These are phyloP conservation scores for Pleuronectes platessa DNA, from an alignment of 2,113 vertebrate genomes.

Conservation along the genomic window DNA sequence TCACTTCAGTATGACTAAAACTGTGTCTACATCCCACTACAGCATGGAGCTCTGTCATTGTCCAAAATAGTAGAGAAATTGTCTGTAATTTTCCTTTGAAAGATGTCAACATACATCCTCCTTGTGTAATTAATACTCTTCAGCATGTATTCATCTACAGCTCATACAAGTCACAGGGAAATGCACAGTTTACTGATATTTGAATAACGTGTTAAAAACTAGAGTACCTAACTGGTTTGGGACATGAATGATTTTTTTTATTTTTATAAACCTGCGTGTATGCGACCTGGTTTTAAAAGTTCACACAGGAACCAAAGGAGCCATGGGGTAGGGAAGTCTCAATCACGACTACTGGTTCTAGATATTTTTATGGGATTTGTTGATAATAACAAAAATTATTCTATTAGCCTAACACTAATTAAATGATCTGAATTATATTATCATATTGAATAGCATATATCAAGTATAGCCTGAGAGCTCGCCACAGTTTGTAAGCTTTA, in stretches of 20 bases:
- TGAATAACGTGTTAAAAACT: neutral
- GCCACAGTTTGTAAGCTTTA: neutral
- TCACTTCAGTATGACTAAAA: neutral
- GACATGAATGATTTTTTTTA: no score
- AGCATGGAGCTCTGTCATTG: neutral
- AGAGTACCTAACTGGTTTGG: no score
- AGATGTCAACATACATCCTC: no score
- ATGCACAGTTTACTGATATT: neutral
- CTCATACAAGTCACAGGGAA: no score
- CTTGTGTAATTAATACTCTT: no score
- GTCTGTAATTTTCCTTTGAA: no score
- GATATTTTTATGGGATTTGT: neutral
- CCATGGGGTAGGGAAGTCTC: neutral
- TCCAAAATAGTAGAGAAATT: no score
- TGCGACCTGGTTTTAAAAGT: neutral
- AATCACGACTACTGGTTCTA: neutral
- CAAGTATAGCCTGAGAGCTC: neutral
- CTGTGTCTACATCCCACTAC: neutral
- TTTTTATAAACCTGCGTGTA: no score
- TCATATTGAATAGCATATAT: neutral
- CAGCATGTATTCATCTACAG: no score
- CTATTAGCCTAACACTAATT: no score
- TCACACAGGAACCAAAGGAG: neutral
- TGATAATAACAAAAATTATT: neutral
- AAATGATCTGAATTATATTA: neutral